phyloP scores from a whole-genome alignment of 2,113 vertebrate species.

The Brevimyrus niger region DNA sequence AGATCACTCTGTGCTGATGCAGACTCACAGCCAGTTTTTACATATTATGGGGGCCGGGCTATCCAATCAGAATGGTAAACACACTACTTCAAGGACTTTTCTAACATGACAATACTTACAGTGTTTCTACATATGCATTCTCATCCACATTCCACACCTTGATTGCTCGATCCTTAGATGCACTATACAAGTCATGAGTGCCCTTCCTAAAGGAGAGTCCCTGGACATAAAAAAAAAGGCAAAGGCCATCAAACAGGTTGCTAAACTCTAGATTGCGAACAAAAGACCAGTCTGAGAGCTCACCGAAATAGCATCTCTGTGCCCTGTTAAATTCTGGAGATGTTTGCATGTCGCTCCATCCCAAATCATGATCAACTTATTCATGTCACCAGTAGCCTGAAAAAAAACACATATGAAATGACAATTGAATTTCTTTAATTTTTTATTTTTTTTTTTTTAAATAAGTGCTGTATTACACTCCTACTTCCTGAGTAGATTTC shows the following conservation, averaged over 20 bases:
- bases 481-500: not conserved
- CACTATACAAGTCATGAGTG: slow-evolving; percentile 85
- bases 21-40: not conserved
- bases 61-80: not conserved
- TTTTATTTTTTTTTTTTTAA: not conserved
- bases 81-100: not conserved
- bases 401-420: slow-evolving; percentile 13
- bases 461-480: not conserved
- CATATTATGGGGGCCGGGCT: not conserved
- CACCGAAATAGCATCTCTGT: slow-evolving; percentile 81
- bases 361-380: slow-evolving; percentile 91
- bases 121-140: slow-evolving; percentile 87
- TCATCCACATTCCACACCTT: slow-evolving; percentile 95
- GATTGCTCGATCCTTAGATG: slow-evolving; percentile 83
- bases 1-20: not conserved
- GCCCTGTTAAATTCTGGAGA: slow-evolving; percentile 82
- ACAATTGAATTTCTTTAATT: not conserved
- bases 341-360: slow-evolving; percentile 75
- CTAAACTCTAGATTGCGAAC: not conserved
- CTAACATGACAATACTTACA: slow-evolving; percentile 66
- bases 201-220: slow-evolving; percentile 87
- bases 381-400: slow-evolving; percentile 86
- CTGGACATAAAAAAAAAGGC: slow-evolving; percentile 42
- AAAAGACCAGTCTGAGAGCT: slow-evolving; percentile 25
- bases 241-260: not conserved